phyloP scores from a whole-genome alignment of 2,113 vertebrate genomes.

The Aegypius monachus region DNA sequence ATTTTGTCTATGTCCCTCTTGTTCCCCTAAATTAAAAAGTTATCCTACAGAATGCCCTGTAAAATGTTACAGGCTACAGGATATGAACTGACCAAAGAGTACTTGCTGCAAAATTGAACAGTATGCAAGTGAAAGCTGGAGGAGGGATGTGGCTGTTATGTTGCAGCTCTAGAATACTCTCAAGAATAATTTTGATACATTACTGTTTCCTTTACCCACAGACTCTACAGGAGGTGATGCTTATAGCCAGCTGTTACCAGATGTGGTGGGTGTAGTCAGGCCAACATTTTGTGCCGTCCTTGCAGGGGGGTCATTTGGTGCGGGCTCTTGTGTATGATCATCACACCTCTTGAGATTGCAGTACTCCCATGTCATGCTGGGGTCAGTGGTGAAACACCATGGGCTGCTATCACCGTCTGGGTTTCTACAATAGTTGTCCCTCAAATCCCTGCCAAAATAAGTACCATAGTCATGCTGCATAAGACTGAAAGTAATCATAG shows the following conservation, averaged over 20 bases:
- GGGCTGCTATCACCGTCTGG: conserved; percentile 86
- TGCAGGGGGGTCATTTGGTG: background rate
- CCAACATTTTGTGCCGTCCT: background rate
- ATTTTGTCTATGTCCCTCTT: background rate
- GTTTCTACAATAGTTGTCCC: conserved; percentile 90
- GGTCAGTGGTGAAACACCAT: conserved; percentile 93
- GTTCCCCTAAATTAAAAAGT: background rate
- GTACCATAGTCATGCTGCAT: background rate
- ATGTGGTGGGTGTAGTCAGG: background rate
- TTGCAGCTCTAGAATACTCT: background rate
- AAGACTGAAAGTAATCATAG: background rate
- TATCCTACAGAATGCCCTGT: background rate
- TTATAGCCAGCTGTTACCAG: conserved; percentile 35
- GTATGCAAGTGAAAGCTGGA: background rate
- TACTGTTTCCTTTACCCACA: background rate
- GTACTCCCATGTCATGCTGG: conserved; percentile 83
- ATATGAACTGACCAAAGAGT: background rate
- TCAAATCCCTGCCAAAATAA: conserved; percentile 79
- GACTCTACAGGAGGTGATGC: background rate
- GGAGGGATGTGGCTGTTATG: background rate
- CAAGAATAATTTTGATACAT: background rate
- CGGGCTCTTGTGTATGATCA: background rate
- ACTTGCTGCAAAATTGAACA: background rate
- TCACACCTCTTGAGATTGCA: conserved; percentile 83
- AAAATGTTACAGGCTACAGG: background rate